Base-by-base conservation (phyloP, 2,797 vertebrate genomes). In the Pogonophryne albipinna region DNA sequence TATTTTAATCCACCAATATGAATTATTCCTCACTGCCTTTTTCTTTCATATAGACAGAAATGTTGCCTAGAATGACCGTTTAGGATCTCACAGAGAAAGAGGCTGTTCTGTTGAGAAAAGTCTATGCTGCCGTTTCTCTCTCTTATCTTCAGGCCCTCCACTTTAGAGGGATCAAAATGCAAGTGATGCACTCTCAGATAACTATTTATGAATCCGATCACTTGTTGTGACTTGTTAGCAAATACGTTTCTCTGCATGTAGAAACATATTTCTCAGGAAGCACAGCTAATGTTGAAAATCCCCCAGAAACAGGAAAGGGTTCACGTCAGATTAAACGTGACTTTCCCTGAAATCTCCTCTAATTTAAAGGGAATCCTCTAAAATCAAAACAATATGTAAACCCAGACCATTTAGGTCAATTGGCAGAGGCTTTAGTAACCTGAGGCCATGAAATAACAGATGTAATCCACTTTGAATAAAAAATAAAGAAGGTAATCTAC, bases 271-370 rank as follows among this genome's bases (percentile, higher is more conserved):
- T 87, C 79, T 66, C 82, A 87, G 44, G 46, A 53, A 50, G 42
- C 6, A 0, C 45, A 34, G 38, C 61, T 74, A 23, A 82, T 38
- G 78, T 74, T 80, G 23, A 5, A 60, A 71, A 64, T 11, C 27
- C 44, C 0, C 57, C 57, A 27, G 57, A 74, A 86, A 77, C 78
- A 76, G 75, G 71, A 90, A 85, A 46, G n/a, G 50, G 56, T 89
- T 87, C 14, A 70, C 55, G 10, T 80, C 44, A 82, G 84, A 90
- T 91, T 66, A 89, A 20, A 1, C 3, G n/a, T 0, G 0, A 67
- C 23, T 89, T 87, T 83, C 41, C 44, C n/a, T 6, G 16, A 85
- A 88, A 90, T 84, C 89, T 87, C 67, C 31, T 84, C 67, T 68
- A 87, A 91, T 38, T 38, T 9, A 38, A 93, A 75, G 7, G 20